Evolutionary conservation across 2,113 vertebrate species (phyloP).

Genomic region (Zeus faber): DNA sequence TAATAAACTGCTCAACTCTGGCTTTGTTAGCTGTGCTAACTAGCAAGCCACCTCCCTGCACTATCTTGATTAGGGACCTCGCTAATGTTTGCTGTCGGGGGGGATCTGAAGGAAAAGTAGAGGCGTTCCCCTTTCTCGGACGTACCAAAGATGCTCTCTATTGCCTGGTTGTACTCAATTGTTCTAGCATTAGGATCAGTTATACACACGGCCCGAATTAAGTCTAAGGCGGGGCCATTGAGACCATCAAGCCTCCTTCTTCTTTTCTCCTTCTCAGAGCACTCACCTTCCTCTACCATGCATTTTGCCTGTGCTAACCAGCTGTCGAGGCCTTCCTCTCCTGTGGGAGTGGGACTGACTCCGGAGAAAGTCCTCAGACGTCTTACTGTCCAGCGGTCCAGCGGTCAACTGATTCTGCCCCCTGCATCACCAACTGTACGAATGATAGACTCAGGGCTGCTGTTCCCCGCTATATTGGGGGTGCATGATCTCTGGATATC

Average conservation of each 20-base stretch:
- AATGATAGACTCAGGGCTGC: neutral
- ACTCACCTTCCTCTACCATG: slow-evolving; percentile 4
- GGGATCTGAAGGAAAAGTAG: neutral
- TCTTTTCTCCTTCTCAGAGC: slow-evolving; percentile 10
- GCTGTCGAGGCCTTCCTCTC: slow-evolving; percentile 6
- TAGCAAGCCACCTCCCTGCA: neutral
- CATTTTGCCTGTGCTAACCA: slow-evolving; percentile 6
- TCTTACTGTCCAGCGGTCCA: neutral
- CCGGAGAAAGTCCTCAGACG: slow-evolving; percentile 9
- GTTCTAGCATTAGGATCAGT: slow-evolving; percentile 2
- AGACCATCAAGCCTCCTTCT: slow-evolving; percentile 5
- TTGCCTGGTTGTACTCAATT: neutral
- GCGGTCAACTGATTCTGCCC: neutral
- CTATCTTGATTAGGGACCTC: neutral
- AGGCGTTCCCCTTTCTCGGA: neutral
- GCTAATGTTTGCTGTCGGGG: neutral
- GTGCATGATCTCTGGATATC: neutral
- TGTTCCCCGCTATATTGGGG: neutral
- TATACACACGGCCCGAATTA: slow-evolving; percentile 6
- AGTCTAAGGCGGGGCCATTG: slow-evolving; percentile 13
- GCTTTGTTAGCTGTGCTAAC: neutral
- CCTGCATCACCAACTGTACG: neutral
- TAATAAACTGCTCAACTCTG: neutral
- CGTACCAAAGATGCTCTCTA: slow-evolving; percentile 9
- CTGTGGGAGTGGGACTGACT: slow-evolving; percentile 3